Conservation (phyloP, 2,888 invertebrate genomes). For the Andrena fulva region DNA sequence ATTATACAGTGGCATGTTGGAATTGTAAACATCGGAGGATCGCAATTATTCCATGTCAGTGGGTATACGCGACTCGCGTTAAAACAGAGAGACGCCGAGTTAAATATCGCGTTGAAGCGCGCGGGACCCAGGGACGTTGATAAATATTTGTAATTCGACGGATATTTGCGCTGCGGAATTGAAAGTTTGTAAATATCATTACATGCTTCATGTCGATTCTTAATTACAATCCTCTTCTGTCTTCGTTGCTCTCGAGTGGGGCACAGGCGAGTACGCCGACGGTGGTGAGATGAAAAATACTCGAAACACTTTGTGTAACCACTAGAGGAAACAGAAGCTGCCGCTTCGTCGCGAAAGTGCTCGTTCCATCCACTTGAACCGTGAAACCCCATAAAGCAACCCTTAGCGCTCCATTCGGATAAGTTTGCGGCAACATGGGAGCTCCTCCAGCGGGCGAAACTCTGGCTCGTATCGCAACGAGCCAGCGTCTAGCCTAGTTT, state of each 20-base stretch:
- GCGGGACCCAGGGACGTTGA: not conserved
- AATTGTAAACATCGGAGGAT: not conserved
- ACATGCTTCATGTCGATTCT: not conserved
- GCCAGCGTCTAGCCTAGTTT: not conserved
- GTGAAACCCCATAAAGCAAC: too few species aligned
- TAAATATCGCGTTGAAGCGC: not conserved
- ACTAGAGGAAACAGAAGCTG: too few species aligned
- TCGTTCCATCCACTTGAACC: too few species aligned
- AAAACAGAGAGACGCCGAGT: not conserved
- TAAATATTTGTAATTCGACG: not conserved
- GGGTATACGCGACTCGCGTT: not conserved
- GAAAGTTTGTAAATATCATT: not conserved
- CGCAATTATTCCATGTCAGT: conserved; percentile 3
- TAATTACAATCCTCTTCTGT: not conserved
- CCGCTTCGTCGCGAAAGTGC: too few species aligned
- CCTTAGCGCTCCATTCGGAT: too few species aligned
- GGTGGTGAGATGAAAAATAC: too few species aligned
- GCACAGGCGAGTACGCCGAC: too few species aligned
- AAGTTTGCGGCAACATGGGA: too few species aligned
- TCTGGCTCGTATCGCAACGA: too few species aligned
- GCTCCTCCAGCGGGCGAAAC: too few species aligned
- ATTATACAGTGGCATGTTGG: not conserved
- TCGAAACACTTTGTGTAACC: too few species aligned
- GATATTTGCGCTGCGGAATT: not conserved
- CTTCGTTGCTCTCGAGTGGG: not conserved